Percentiles rank a stretch among this genome's conserved stretches.
Evolutionary conservation across 2,113 vertebrate species (phyloP).

Genomic region (Ardeotis arabs): DNA sequence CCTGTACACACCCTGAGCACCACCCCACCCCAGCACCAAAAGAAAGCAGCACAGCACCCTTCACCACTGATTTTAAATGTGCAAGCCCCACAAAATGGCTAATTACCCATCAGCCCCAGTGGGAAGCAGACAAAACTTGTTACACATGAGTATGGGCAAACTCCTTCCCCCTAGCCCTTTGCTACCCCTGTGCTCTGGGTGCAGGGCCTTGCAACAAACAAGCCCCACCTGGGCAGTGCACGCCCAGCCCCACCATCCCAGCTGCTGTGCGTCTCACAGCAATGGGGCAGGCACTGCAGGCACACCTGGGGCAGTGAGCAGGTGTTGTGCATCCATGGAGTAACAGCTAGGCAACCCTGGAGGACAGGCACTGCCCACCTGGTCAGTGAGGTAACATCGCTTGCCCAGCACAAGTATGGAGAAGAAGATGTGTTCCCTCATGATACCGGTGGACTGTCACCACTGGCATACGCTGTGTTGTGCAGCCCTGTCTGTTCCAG

Average conservation of each 20-base stretch:
- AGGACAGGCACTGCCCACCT: background rate
- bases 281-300: background rate
- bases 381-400: rapidly evolving
- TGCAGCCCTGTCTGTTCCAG: background rate
- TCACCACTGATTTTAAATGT: background rate
- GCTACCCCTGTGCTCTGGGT: rapidly evolving
- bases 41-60: rapidly evolving
- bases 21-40: too few relatives aligned
- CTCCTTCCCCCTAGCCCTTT: background rate
- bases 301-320: background rate
- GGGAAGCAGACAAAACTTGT: background rate
- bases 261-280: background rate
- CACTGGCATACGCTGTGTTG: rapidly evolving
- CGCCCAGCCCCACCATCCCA: background rate
- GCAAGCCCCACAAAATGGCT: background rate
- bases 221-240: background rate
- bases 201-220: background rate
- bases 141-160: rapidly evolving
- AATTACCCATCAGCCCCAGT: background rate
- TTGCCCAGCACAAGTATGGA: rapidly evolving
- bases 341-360: rapidly evolving
- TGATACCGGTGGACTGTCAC: rapidly evolving
- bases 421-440: background rate
- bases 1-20: rapidly evolving
- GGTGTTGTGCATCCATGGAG: rapidly evolving